Base-by-base conservation (phyloP, 2,113 vertebrate genomes). In the Ascaphus truei region DNA sequence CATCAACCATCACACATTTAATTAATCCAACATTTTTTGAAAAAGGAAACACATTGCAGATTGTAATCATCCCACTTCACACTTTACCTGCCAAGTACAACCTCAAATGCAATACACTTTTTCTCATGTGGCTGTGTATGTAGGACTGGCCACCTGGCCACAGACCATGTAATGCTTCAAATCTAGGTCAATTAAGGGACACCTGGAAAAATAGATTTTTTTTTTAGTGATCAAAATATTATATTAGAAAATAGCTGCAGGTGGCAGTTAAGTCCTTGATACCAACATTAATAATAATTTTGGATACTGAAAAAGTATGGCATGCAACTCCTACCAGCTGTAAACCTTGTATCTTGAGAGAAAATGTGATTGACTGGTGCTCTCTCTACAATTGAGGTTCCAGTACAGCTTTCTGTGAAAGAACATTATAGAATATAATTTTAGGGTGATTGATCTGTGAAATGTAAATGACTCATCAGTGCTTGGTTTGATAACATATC, bases 91-190 rank as follows among this genome's bases (percentile, higher is more conserved):
- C 25, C 23, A 68, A 77, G 57, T 52, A 58, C 62, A 52, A 13
- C 34, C 34, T 68, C n/a, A 31, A 60, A 61, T 16, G 30, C 31
- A 61, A 26, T 61, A 23, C 1, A 76, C 58, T 73, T 37, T 75
- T 81, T 64, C 76, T 12, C 76, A 75, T 72, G 76, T 37, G 76
- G 83, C 74, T 78, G 25, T 73, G 76, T 78, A 78, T 78, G 61
- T 7, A 77, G 30, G 27, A 16, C 23, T 18, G 48, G 5, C 45
- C 77, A 66, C 37, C 56, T 82, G 71, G 31, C 29, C 72, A 43
- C 30, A 58, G 16, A 62, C 48, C 75, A 61, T 52, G 64, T 76
- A 76, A 73, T 76, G 36, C 47, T 79, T 83, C 62, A 56, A 73
- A 11, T 73, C 16, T 63, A 57, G 64, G 13, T 78, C 62, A 80